phyloP scores from a whole-genome alignment of 2,888 invertebrate genomes.

The Amblyjoppa fuscipennis region DNA sequence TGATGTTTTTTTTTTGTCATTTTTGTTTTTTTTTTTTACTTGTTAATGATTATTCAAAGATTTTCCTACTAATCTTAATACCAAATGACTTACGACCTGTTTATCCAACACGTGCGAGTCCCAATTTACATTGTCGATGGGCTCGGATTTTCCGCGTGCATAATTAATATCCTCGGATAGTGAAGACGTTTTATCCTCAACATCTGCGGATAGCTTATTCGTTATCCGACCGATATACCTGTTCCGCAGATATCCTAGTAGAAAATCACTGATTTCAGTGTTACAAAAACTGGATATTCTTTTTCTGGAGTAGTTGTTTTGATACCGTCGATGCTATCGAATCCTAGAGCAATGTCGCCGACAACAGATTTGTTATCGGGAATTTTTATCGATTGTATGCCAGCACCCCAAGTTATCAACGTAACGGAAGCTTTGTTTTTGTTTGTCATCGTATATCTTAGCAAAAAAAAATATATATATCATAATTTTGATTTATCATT shows the following conservation, averaged over 20 bases:
- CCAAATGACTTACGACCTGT: constrained; percentile 74
- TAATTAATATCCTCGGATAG: constrained; percentile 72
- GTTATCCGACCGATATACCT: constrained; percentile 87
- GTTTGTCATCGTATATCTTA: constrained; percentile 86
- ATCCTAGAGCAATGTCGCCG: constrained; percentile 87
- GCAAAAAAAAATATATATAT: background rate
- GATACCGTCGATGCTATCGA: constrained; percentile 86
- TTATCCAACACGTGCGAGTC: constrained; percentile 75
- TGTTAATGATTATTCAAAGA: background rate
- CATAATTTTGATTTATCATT: background rate
- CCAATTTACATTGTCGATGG: constrained; percentile 86
- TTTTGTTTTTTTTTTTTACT: background rate
- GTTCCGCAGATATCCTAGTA: constrained; percentile 83
- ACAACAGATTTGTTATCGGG: constrained; percentile 85
- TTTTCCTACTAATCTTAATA: background rate
- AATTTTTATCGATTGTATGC: constrained; percentile 86
- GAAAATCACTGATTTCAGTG: constrained; percentile 33
- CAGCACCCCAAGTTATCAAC: constrained; percentile 87
- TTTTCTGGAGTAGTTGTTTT: background rate
- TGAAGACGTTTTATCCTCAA: constrained; percentile 84
- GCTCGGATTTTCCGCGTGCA: constrained; percentile 70
- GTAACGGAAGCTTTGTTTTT: constrained; percentile 83
- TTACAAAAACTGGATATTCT: constrained; percentile 28
- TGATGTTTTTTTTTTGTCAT: background rate
- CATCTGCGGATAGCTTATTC: constrained; percentile 86